These are phyloP conservation scores for Andrena bucephala DNA, from an alignment of 2,888 invertebrate species.

Conservation along the genomic window DNA sequence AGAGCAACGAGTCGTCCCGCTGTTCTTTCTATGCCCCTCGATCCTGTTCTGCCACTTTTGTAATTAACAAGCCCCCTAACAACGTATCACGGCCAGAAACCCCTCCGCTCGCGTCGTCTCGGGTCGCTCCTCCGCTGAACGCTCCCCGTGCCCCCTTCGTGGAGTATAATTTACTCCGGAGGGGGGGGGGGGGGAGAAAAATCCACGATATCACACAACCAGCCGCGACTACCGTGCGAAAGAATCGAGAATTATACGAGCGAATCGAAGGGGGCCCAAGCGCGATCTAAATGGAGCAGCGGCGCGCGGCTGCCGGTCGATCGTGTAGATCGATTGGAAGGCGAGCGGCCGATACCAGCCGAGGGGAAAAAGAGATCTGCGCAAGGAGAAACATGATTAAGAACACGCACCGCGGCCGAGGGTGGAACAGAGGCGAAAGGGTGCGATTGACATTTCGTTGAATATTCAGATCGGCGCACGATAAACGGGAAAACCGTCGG, in stretches of 20 bases:
- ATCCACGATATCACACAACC: conserved; percentile 56
- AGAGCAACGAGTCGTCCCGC: conserved; percentile 21
- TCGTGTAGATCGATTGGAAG: conserved; percentile 27
- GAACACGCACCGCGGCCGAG: conserved; percentile 33
- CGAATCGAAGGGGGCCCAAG: conserved; percentile 33
- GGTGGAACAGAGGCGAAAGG: conserved; percentile 33
- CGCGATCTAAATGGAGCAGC: conserved; percentile 38
- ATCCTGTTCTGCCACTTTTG: conserved; percentile 74
- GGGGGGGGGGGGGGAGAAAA: conserved; percentile 30
- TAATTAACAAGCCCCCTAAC: conserved; percentile 72
- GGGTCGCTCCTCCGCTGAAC: conserved; percentile 46
- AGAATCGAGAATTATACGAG: conserved; percentile 55
- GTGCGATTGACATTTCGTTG: conserved; percentile 49
- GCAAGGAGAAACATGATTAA: conserved; percentile 33
- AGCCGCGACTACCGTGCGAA: conserved; percentile 35
- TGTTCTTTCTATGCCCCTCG: conserved; percentile 20
- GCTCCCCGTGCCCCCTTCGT: conserved; percentile 51
- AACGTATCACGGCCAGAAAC: conserved; percentile 66
- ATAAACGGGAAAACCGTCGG: neutral
- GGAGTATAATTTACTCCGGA: conserved; percentile 62
- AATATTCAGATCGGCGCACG: conserved; percentile 27
- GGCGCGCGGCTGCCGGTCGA: conserved; percentile 18
- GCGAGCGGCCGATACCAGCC: neutral
- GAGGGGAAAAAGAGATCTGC: conserved; percentile 18
- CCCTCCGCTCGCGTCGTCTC: neutral